phyloP scores from a whole-genome alignment of 2,113 vertebrate genomes.

The Gallinago paraguaiae region DNA sequence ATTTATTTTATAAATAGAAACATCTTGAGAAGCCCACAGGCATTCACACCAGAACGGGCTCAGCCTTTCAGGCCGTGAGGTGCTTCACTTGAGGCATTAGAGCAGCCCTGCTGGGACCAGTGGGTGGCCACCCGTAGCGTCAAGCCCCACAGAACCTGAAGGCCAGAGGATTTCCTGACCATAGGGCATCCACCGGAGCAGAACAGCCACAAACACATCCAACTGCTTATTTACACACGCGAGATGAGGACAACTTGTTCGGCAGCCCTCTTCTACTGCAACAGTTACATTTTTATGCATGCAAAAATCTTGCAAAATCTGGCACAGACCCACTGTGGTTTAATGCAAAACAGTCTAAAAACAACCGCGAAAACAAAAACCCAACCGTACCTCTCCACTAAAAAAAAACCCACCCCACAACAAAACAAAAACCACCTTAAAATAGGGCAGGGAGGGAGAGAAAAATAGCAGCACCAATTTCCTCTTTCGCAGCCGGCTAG shows the following conservation, averaged over 20 bases:
- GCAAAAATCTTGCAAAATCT: slow-evolving; percentile 15
- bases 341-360: slow-evolving; percentile 36
- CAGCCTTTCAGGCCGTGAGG: neutral
- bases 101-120: neutral
- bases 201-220: neutral
- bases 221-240: neutral
- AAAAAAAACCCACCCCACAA: neutral
- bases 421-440: neutral
- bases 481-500: neutral
- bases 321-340: slow-evolving; percentile 5
- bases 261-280: neutral
- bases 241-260: slow-evolving; percentile 19
- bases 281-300: neutral
- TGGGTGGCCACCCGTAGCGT: neutral
- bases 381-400: neutral
- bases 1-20: neutral
- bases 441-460: neutral
- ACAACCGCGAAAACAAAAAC: neutral
- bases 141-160: neutral
- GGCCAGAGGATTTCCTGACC: neutral
- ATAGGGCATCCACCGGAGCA: neutral
- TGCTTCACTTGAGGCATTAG: neutral
- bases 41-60: neutral
- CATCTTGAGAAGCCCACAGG: neutral
- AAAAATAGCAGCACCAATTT: neutral